These are phyloP conservation scores for Drosophila suzukii DNA, from an alignment of 1,140 invertebrate genomes.

Conservation along the genomic window DNA sequence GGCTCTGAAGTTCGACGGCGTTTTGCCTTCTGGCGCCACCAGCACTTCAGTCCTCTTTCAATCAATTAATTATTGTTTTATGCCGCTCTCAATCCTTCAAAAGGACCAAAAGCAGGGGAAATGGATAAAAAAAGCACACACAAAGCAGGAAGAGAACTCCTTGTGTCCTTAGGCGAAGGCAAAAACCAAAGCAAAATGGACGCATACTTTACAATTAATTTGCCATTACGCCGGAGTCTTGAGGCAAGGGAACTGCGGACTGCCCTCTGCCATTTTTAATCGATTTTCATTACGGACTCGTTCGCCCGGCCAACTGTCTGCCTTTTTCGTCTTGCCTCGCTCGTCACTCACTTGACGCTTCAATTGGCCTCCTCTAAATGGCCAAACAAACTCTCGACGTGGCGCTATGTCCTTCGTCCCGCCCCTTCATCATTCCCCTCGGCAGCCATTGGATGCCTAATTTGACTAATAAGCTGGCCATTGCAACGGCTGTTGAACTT, in stretches of 20 bases:
- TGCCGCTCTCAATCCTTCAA: conserved; percentile 73
- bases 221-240: conserved; percentile 59
- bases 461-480: conserved; percentile 80
- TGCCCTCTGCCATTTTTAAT: conserved; percentile 65
- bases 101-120: conserved; percentile 25
- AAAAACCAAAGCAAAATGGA: conserved; percentile 75
- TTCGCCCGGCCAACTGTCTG: conserved; percentile 19
- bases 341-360: conserved; percentile 78
- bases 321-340: conserved; percentile 12
- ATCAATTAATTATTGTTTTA: conserved; percentile 83
- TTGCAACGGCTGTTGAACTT: conserved; percentile 81
- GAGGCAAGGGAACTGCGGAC: conserved; percentile 9
- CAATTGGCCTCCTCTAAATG: conserved; percentile 75
- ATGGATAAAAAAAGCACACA: conserved; percentile 1
- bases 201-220: conserved; percentile 81
- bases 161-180: conserved; percentile 58
- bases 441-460: conserved; percentile 56
- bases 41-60: conserved; percentile 70
- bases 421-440: neutral
- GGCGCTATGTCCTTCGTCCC: conserved; percentile 24
- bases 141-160: conserved; percentile 52
- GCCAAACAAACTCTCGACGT: conserved; percentile 62
- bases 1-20: conserved; percentile 21
- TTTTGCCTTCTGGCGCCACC: conserved; percentile 52
- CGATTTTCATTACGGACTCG: conserved; percentile 77